phyloP scores from a whole-genome alignment of 2,113 vertebrate species.

The Acanthisitta chloris region DNA sequence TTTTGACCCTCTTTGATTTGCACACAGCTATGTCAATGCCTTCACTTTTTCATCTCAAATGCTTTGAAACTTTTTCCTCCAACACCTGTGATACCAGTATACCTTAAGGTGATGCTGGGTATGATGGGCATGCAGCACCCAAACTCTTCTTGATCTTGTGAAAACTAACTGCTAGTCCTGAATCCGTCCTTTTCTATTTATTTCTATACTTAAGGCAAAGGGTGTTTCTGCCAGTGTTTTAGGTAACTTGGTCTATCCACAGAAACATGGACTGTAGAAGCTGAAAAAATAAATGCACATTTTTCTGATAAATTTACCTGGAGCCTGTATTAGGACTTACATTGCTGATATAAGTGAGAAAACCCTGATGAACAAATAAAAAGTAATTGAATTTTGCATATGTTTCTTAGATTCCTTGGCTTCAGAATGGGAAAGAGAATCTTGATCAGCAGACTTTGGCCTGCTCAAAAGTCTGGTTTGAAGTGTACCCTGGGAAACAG shows the following conservation, averaged over 20 bases:
- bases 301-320: background rate
- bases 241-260: background rate
- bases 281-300: background rate
- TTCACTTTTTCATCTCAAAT: background rate
- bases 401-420: background rate
- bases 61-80: background rate
- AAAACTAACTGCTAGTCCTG: background rate
- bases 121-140: background rate
- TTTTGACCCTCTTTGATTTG: background rate
- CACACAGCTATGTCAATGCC: background rate
- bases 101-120: background rate
- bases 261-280: background rate
- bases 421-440: background rate
- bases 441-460: no score
- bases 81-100: accelerated
- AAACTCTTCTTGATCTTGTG: background rate
- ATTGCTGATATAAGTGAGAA: background rate
- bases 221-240: background rate
- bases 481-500: no score
- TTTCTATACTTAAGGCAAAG: background rate
- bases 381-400: background rate
- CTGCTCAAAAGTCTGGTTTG: no score
- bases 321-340: background rate
- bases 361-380: background rate
- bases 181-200: background rate